These are phyloP conservation scores for Sciurus vulgaris DNA, from an alignment of 2,797 vertebrate genomes.

Conservation along the genomic window DNA sequence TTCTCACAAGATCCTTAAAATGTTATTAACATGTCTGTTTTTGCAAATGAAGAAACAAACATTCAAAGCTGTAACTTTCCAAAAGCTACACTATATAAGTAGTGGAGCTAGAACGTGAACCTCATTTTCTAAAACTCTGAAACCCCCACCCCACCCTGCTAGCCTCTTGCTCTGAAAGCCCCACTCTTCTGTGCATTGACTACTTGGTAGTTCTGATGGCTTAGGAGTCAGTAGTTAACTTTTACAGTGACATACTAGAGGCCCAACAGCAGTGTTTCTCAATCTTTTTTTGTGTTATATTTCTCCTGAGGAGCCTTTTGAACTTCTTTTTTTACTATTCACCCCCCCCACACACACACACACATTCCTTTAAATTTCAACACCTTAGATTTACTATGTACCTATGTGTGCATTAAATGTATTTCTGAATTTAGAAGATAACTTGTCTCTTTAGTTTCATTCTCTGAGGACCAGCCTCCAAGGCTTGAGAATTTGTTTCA, in stretches of 20 bases:
- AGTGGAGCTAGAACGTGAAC: background rate
- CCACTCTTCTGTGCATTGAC: background rate
- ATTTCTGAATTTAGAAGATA: background rate
- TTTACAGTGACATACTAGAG: background rate
- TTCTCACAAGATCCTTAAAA: background rate
- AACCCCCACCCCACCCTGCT: background rate
- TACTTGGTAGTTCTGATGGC: background rate
- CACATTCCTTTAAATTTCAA: background rate
- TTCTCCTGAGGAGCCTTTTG: background rate
- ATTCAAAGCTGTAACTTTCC: background rate
- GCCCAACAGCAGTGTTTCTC: background rate
- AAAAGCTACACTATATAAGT: background rate
- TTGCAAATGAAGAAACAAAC: background rate
- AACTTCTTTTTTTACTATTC: background rate
- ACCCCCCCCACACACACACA: background rate
- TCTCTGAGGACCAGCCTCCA: background rate
- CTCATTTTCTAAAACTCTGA: background rate
- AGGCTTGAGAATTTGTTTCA: background rate
- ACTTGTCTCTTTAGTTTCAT: background rate
- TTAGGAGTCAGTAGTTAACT: background rate
- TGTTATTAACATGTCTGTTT: background rate
- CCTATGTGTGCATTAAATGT: background rate
- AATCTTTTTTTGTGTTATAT: background rate
- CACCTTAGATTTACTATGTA: background rate
- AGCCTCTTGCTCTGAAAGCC: background rate